These are phyloP conservation scores for Philypnodon macrostomus DNA, from an alignment of 2,797 vertebrate species.

Conservation along the genomic window DNA sequence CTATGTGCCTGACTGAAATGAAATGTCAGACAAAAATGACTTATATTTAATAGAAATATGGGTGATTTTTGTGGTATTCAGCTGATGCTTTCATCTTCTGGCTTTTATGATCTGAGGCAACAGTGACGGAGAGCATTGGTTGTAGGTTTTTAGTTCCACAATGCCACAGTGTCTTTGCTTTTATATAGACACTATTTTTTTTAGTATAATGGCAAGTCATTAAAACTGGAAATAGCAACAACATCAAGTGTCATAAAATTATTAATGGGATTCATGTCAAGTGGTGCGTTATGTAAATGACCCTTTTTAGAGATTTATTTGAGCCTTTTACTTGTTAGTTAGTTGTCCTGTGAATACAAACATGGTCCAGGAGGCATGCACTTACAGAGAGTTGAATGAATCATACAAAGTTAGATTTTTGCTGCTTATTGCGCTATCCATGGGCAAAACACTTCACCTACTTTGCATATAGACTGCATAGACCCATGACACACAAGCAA, in stretches of 20 bases:
- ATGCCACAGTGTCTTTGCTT: slow-evolving; percentile 2
- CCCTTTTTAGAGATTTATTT: no score
- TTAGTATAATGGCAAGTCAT: background rate
- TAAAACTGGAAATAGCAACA: background rate
- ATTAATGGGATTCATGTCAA: background rate
- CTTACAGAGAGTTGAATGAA: no score
- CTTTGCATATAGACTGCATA: no score
- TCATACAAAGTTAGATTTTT: no score
- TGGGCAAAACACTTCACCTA: no score
- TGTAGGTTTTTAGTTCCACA: slow-evolving; percentile 6
- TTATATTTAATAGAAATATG: slow-evolving; percentile 4
- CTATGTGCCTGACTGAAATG: background rate
- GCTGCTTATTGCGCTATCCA: no score
- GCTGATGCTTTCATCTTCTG: slow-evolving; percentile 1
- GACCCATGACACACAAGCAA: no score
- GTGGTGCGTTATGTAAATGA: background rate
- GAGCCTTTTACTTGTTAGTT: no score
- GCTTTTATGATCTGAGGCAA: background rate
- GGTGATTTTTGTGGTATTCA: slow-evolving; percentile 1
- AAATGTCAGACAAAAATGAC: slow-evolving; percentile 7
- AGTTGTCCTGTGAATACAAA: no score
- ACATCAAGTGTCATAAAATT: slow-evolving; percentile 1
- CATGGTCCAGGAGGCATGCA: no score
- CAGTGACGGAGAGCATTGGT: background rate
- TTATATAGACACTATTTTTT: background rate